A percentile compares a stretch with the other conserved stretches of the same genome.
Evolutionary conservation across 2,888 invertebrate genomes (phyloP).

Genomic region (Vesta saturnalis): DNA sequence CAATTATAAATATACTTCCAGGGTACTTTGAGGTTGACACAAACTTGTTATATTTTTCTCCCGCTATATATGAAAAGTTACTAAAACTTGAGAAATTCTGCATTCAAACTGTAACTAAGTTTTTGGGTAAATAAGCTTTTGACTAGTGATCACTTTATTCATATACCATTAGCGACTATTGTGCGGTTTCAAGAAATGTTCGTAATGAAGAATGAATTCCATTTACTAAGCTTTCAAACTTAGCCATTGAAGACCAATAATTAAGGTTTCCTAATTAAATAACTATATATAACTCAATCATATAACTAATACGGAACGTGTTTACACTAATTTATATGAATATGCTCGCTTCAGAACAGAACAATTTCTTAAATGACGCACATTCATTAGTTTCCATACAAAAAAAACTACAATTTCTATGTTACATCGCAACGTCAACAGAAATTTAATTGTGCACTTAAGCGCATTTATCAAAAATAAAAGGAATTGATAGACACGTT

Average conservation of each 20-base stretch:
- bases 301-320: neutral
- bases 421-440: neutral
- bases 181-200: conserved; percentile 22
- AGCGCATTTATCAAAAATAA: too few relatives aligned
- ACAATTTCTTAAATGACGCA: too few relatives aligned
- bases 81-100: conserved; percentile 18
- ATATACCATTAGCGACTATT: conserved; percentile 24
- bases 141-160: conserved; percentile 29
- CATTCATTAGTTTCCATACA: neutral
- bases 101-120: conserved; percentile 23
- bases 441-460: neutral
- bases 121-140: conserved; percentile 26
- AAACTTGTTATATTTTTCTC: neutral
- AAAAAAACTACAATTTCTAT: neutral
- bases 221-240: conserved; percentile 1
- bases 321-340: neutral
- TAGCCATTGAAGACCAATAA: neutral
- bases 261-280: conserved; percentile 13
- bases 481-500: too few relatives aligned
- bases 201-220: conserved; percentile 16
- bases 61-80: conserved; percentile 12
- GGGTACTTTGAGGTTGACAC: neutral
- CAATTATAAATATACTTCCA: neutral
- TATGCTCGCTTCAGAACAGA: neutral
- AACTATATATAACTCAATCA: neutral